Base-by-base conservation (phyloP, 2,888 invertebrate species). In the Drymonia ruficornis region DNA sequence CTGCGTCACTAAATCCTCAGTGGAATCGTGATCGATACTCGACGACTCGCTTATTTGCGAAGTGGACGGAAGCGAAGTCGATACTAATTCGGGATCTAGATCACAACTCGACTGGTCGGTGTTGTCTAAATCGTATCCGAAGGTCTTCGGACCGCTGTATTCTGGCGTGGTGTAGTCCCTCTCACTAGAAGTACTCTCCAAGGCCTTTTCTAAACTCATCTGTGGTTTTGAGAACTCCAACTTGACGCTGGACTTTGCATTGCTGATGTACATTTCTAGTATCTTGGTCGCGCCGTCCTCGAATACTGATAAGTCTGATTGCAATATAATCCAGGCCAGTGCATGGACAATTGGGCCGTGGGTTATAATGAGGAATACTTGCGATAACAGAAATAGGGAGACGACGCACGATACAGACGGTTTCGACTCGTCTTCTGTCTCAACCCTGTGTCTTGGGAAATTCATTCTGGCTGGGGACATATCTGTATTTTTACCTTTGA, bases 331-430 rank as follows among this genome's bases (percentile, higher is more conserved):
- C 94, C 98, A 96, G 42, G 98, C 98, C 65, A 99, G 87, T 7
- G 97, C 96, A 74, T 97, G 96, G 5, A 99, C 98, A 67, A 99
- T 94, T 0, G 98, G 98, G 1, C 96, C 95, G 83, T 99, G 98
- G 3, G 97, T 96, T 63, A 99, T 95, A 64, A 99, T 99, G 55
- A 99, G 93, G 91, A 99, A 99, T 47, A 99, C 98, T 94, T 99
- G 97, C 1, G 98, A 98, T 59, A 99, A 89, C 55, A 99, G 91
- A 91, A 98, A 99, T 59, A 99, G 90, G 0, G 98, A 95, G 5
- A 99, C 98, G 11, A 98, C 97, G 59, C 97, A 96, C 57, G 98
- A 98, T 0, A 98, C 96, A 60, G 96, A 95, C 4, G 95, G 95
- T 83, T 95, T 95, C 8, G 80, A 78, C 65, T 94, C 94, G 45